Conservation (phyloP, 2,113 vertebrate species). For the Ardeotis arabs region DNA sequence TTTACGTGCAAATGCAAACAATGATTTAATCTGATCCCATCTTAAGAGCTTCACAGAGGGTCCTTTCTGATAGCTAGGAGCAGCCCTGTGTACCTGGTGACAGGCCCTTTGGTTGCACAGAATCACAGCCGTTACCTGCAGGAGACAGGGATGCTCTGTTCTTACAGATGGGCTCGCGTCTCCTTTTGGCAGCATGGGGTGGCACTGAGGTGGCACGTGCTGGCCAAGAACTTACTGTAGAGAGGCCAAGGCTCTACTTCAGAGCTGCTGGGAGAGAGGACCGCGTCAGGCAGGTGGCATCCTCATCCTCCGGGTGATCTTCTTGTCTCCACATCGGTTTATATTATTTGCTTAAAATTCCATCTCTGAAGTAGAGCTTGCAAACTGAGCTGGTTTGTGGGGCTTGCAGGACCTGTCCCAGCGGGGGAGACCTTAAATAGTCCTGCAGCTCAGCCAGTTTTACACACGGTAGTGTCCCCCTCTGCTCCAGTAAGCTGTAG, state of each 20-base stretch:
- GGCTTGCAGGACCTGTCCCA: neutral
- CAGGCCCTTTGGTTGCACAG: neutral
- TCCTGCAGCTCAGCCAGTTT: neutral
- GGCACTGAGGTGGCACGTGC: neutral
- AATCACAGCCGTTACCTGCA: neutral
- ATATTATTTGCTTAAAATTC: neutral
- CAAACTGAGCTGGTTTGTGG: neutral
- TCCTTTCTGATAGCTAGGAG: neutral
- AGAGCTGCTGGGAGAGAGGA: neutral
- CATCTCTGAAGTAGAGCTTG: neutral
- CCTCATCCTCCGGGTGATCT: neutral
- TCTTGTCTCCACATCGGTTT: neutral
- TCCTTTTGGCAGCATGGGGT: neutral
- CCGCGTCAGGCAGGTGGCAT: neutral
- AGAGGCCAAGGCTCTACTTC: neutral
- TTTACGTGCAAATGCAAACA: neutral
- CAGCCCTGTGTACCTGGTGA: neutral
- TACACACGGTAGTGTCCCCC: neutral
- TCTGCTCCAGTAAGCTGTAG: accelerated
- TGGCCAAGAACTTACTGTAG: neutral
- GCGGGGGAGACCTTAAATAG: neutral
- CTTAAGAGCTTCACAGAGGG: neutral
- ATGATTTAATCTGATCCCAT: neutral
- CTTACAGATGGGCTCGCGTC: neutral
- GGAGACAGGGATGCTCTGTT: neutral